These are phyloP conservation scores for Didymodactylos carnosus DNA, from an alignment of 2,888 invertebrate genomes.

Conservation along the genomic window DNA sequence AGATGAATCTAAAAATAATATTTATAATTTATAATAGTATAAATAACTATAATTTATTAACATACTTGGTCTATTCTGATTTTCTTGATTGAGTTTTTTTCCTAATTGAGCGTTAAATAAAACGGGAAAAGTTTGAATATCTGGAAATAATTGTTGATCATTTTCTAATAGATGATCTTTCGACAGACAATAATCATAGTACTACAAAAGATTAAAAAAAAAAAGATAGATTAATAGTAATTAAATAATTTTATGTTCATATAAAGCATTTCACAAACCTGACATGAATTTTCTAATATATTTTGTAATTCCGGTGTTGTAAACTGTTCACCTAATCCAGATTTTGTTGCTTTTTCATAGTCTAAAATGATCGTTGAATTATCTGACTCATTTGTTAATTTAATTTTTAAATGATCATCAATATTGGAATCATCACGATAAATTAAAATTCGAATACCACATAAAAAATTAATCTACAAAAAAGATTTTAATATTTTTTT, in stretches of 20 bases:
- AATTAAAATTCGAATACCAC: neutral
- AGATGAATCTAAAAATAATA: neutral
- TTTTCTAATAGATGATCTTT: neutral
- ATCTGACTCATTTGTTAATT: neutral
- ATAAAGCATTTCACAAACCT: neutral
- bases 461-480: neutral
- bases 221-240: neutral
- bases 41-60: neutral
- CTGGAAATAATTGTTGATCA: neutral
- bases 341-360: neutral
- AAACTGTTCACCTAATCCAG: neutral
- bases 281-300: constrained; percentile 9
- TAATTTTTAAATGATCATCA: neutral
- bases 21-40: no score
- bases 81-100: neutral
- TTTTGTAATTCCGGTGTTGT: constrained; percentile 3
- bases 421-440: neutral
- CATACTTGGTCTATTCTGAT: neutral
- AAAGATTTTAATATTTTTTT: no score
- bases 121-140: neutral
- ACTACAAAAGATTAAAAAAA: neutral
- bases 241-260: neutral
- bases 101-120: no score
- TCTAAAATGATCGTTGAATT: neutral
- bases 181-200: neutral